Evolutionary conservation across 2,888 invertebrate genomes (phyloP).

Genomic region (Creontiades dilutus): DNA sequence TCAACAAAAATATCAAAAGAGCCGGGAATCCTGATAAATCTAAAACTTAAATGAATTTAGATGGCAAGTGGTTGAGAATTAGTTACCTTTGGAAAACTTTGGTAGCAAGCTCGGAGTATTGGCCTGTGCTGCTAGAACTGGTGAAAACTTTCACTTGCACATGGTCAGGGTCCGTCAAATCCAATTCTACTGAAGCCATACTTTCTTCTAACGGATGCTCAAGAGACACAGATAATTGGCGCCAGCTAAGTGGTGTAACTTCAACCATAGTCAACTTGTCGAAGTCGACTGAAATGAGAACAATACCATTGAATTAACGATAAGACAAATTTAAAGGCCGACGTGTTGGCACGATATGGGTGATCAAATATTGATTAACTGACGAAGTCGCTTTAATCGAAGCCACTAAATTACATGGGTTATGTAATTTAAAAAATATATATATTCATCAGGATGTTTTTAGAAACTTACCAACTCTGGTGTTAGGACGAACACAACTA

Average conservation of each 20-base stretch:
- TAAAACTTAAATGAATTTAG: no score
- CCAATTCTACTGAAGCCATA: constrained; percentile 94
- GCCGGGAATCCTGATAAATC: no score
- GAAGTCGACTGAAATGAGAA: constrained; percentile 79
- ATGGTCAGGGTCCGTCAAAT: constrained; percentile 88
- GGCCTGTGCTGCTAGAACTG: constrained; percentile 80
- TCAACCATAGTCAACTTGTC: constrained; percentile 93
- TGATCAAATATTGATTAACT: no score
- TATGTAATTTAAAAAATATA: no score
- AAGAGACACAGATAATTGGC: constrained; percentile 92
- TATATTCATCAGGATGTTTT: background rate
- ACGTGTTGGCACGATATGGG: background rate
- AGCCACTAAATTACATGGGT: no score
- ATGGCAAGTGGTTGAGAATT: background rate
- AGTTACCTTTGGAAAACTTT: constrained; percentile 87
- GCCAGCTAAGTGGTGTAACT: constrained; percentile 92
- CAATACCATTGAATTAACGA: background rate
- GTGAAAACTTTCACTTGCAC: constrained; percentile 89
- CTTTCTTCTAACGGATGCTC: constrained; percentile 96
- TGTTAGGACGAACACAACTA: constrained; percentile 91
- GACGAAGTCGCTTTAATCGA: no score
- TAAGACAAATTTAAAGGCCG: background rate
- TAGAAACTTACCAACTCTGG: constrained; percentile 85
- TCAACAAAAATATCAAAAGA: no score
- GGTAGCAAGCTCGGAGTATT: constrained; percentile 81